Conservation (phyloP, 2,113 vertebrate species). For the Nycticryphes semicollaris region DNA sequence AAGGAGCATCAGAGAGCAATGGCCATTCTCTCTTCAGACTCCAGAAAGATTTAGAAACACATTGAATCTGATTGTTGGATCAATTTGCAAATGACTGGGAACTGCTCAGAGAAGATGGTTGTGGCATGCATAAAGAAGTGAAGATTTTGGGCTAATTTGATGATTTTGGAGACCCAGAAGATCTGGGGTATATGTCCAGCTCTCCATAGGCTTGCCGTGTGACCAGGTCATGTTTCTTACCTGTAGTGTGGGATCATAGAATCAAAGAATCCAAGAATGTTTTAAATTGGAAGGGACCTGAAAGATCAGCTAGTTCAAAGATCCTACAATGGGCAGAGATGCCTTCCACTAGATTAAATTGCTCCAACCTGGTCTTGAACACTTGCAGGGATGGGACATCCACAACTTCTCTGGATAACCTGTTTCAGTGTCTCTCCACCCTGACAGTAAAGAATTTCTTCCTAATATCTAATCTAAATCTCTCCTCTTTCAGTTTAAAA, state of each 20-base stretch:
- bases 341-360: rapidly evolving
- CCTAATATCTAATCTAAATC: neutral
- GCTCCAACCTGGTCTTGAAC: rapidly evolving
- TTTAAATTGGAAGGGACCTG: neutral
- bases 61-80: neutral
- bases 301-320: neutral
- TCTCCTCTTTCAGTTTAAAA: neutral
- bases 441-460: neutral
- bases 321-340: neutral
- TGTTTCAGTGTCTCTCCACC: neutral
- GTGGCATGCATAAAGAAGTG: neutral
- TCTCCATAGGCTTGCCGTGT: neutral
- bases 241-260: neutral
- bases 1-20: neutral
- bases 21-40: neutral
- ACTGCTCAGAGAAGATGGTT: neutral
- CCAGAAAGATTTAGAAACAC: neutral
- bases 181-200: neutral
- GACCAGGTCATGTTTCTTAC: neutral
- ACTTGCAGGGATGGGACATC: neutral
- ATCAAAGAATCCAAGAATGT: neutral
- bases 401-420: neutral
- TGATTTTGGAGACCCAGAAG: neutral
- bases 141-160: neutral
- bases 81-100: neutral